A percentile compares a stretch with the other conserved stretches of the same genome.
These are phyloP conservation scores for Staurois parvus DNA, from an alignment of 2,797 vertebrate genomes.

Conservation along the genomic window DNA sequence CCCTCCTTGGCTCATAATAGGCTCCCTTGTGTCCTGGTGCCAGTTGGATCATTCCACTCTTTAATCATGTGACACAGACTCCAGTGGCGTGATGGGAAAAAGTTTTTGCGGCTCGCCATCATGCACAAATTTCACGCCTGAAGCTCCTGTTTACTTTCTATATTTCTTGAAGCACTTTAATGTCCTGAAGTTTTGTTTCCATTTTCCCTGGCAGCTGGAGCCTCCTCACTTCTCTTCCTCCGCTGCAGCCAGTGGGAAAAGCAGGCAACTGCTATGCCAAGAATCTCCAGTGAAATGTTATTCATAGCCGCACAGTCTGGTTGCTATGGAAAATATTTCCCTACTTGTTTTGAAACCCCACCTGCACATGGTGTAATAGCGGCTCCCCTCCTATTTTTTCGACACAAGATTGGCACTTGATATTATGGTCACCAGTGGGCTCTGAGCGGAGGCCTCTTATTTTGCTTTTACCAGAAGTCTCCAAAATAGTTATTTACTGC, in stretches of 20 bases:
- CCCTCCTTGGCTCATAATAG: not conserved
- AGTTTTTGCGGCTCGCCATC: not conserved
- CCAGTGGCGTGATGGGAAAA: not conserved
- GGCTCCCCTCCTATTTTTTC: not conserved
- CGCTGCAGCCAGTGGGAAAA: constrained; percentile 31
- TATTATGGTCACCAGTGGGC: constrained; percentile 5
- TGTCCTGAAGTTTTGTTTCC: not conserved
- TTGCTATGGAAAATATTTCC: constrained; percentile 58
- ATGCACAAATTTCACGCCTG: not conserved
- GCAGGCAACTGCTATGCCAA: constrained; percentile 27
- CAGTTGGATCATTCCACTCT: not conserved
- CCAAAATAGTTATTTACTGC: not conserved
- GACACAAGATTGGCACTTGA: constrained; percentile 28
- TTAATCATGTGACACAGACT: not conserved
- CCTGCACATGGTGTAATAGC: constrained; percentile 43
- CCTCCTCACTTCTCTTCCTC: constrained; percentile 5
- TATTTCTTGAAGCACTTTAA: constrained; percentile 9
- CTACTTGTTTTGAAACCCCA: constrained; percentile 53
- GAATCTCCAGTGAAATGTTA: constrained; percentile 52
- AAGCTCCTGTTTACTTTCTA: constrained; percentile 1
- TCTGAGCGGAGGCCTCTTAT: not conserved
- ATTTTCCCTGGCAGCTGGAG: constrained; percentile 34
- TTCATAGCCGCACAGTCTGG: constrained; percentile 38
- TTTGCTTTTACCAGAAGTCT: not conserved
- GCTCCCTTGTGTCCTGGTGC: not conserved